phyloP scores from a whole-genome alignment of 2,888 invertebrate genomes.

The Plagodis dolabraria region DNA sequence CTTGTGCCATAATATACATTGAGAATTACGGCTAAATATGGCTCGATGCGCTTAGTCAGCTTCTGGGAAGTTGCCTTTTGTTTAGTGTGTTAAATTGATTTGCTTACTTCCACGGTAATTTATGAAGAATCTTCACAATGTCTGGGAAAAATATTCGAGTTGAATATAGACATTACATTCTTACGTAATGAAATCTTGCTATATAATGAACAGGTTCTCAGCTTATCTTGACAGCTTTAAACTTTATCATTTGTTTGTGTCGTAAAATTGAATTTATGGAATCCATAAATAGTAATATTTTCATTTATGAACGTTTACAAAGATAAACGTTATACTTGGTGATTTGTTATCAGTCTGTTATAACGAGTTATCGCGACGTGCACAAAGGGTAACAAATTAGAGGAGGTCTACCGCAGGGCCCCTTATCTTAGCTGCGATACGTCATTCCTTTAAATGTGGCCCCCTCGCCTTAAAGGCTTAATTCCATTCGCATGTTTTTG shows the following conservation, averaged over 20 bases:
- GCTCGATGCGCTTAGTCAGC: conserved; percentile 30
- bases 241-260: conserved; percentile 25
- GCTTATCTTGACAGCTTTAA: conserved; percentile 23
- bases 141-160: conserved; percentile 7
- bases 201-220: conserved; percentile 14
- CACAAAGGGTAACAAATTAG: conserved; percentile 76
- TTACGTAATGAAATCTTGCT: conserved; percentile 12
- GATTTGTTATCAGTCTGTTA: conserved; percentile 47
- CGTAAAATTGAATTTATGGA: conserved; percentile 24
- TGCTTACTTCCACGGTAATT: conserved; percentile 11
- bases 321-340: conserved; percentile 33
- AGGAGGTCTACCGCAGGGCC: conserved; percentile 57
- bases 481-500: conserved; percentile 47
- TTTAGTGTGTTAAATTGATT: conserved; percentile 18
- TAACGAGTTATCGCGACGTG: conserved; percentile 64
- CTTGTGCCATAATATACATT: conserved; percentile 28
- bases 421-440: conserved; percentile 54
- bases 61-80: conserved; percentile 32
- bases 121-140: conserved; percentile 6
- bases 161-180: conserved; percentile 1
- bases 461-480: conserved; percentile 57
- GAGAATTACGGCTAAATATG: conserved; percentile 12
- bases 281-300: conserved; percentile 35
- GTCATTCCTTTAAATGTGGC: conserved; percentile 49
- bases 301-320: conserved; percentile 33